Percentiles rank a stretch among this genome's conserved stretches.
Conservation (phyloP, 2,113 vertebrate species). For the Pungitius pungitius region DNA sequence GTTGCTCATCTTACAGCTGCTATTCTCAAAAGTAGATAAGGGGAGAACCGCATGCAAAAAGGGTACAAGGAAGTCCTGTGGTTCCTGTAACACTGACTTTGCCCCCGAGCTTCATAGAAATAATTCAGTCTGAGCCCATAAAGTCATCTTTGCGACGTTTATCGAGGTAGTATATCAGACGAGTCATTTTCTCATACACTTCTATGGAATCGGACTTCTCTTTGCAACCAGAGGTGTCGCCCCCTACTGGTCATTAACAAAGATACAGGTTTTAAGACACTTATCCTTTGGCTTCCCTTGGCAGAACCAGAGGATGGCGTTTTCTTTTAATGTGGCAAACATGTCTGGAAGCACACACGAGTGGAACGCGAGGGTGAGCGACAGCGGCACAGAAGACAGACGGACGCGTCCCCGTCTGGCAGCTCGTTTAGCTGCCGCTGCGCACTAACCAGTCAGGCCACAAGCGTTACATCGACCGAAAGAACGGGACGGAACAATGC, state of each 20-base stretch:
- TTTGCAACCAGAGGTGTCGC: neutral
- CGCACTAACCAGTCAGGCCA: constrained; percentile 46
- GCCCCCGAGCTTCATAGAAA: neutral
- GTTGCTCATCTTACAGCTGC: constrained; percentile 7
- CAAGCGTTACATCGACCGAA: constrained; percentile 52
- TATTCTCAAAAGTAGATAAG: neutral
- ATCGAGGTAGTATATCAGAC: neutral
- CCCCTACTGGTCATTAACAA: neutral
- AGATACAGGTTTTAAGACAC: neutral
- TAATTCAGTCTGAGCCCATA: neutral
- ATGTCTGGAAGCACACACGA: constrained; percentile 16
- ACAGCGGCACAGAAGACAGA: constrained; percentile 16
- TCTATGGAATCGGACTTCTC: neutral
- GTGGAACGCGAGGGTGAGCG: constrained; percentile 7
- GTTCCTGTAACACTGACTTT: neutral
- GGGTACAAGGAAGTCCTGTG: neutral
- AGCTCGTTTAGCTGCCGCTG: constrained; percentile 8
- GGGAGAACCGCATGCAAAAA: neutral
- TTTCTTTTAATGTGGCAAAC: neutral
- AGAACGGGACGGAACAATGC: constrained; percentile 24
- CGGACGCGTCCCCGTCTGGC: constrained; percentile 8
- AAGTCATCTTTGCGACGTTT: neutral
- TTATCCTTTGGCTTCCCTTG: neutral
- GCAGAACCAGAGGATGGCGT: neutral
- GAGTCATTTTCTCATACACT: neutral